Evolutionary conservation across 1,140 invertebrate genomes (phyloP).

Genomic region (Eueides isabella): DNA sequence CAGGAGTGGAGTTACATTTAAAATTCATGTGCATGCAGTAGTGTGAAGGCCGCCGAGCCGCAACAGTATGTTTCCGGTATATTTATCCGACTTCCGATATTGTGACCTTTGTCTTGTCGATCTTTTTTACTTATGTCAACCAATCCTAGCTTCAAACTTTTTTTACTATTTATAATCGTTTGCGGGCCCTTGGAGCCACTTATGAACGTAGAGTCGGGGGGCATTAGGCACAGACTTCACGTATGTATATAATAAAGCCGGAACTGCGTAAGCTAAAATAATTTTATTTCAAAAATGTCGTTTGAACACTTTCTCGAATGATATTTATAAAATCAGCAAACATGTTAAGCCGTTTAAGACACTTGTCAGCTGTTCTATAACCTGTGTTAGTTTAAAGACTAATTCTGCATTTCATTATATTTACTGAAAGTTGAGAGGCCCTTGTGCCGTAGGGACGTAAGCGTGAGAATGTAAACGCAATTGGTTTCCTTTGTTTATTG

Average conservation of each 20-base stretch:
- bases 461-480: no score
- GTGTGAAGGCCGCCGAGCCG: background rate
- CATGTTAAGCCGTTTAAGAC: background rate
- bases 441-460: no score
- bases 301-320: background rate
- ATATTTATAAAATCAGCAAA: background rate
- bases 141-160: background rate
- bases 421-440: no score
- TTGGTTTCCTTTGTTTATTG: no score
- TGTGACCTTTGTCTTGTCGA: background rate
- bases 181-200: no score
- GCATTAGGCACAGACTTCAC: no score
- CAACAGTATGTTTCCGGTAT: slow-evolving; percentile 2
- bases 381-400: background rate
- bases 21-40: slow-evolving; percentile 1
- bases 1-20: background rate
- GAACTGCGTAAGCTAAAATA: background rate
- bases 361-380: background rate
- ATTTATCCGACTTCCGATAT: background rate
- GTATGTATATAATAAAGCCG: no score
- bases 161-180: background rate
- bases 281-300: background rate
- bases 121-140: background rate
- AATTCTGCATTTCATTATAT: background rate
- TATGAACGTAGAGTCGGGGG: no score